phyloP scores from a whole-genome alignment of 2,113 vertebrate species.

The Pedionomus torquatus region DNA sequence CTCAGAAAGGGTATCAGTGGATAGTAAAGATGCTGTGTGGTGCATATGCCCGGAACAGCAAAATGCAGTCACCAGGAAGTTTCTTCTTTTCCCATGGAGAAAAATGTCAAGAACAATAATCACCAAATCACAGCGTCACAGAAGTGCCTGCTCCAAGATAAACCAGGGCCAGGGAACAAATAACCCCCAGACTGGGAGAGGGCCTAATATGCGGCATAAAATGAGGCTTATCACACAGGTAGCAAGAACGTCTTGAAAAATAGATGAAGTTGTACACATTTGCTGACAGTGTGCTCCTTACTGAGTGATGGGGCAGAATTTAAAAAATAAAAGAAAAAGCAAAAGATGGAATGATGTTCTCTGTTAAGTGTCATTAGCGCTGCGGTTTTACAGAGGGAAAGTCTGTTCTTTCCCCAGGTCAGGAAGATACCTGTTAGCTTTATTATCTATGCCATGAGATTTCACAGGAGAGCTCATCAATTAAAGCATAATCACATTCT shows the following conservation, averaged over 20 bases:
- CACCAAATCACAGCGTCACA: not conserved
- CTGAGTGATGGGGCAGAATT: not conserved
- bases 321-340: not conserved
- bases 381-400: not conserved
- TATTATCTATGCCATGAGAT: constrained; percentile 21
- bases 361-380: constrained; percentile 35
- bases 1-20: constrained; percentile 59
- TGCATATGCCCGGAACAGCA: constrained; percentile 25
- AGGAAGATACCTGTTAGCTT: constrained; percentile 51
- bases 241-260: constrained; percentile 33
- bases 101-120: constrained; percentile 60
- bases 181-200: not conserved
- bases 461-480: constrained; percentile 60
- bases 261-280: constrained; percentile 7
- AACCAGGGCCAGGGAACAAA: constrained; percentile 13
- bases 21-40: constrained; percentile 16
- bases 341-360: not conserved
- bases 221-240: constrained; percentile 25
- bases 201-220: constrained; percentile 21
- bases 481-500: constrained; percentile 44
- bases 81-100: not conserved
- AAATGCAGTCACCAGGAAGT: constrained; percentile 41
- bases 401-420: constrained; percentile 30
- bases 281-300: constrained; percentile 10
- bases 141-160: constrained; percentile 26